Base-by-base conservation (phyloP, 2,888 invertebrate species). In the Drosophila sordidapex region DNA sequence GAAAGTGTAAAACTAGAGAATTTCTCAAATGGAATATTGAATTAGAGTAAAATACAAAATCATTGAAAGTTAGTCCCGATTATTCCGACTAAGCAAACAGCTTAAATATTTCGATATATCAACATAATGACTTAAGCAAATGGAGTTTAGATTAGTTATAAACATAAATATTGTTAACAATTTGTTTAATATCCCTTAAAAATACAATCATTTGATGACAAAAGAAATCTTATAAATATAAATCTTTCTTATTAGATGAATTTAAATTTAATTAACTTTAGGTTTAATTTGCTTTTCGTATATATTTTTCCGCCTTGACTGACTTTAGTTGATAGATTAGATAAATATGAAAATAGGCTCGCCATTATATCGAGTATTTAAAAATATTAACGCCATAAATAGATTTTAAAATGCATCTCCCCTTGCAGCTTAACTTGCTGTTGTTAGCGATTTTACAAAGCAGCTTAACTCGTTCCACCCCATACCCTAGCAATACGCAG, bases 401-500 rank as follows among this genome's bases (percentile, higher is more conserved):
- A 70, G 64, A 33, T 59, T 70, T 76, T 68, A 33, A 79, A 70
- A 66, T 38, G 27, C 10, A 52, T 43, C 38, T 56, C 43, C n/a
- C 49, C 36, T n/a, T n/a, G 36, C 36, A 25, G 52, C 11, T 25
- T n/a, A n/a, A 36, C 7, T n/a, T 38, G 21, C 36, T 31, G 6
- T 36, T 38, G 49, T 62, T 40, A 49, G 21, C 35, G 18, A 38
- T 38, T 54, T 74, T 46, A 36, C 25, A 27, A 57, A 36, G 35
- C 58, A 31, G 59, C 58, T 76, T 56, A 76, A 38, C 51, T 56
- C 35, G 31, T 46, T 43, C 27, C 29, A 21, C 2, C 52, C 56
- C 27, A 11, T n/a, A 27, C 21, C 36, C 27, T 25, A n/a, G 25
- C 33, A 48, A 57, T 8, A 31, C 53, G 51, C 58, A 70, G 46